These are phyloP conservation scores for Poecilia wingei DNA, from an alignment of 2,797 vertebrate genomes.

Conservation along the genomic window DNA sequence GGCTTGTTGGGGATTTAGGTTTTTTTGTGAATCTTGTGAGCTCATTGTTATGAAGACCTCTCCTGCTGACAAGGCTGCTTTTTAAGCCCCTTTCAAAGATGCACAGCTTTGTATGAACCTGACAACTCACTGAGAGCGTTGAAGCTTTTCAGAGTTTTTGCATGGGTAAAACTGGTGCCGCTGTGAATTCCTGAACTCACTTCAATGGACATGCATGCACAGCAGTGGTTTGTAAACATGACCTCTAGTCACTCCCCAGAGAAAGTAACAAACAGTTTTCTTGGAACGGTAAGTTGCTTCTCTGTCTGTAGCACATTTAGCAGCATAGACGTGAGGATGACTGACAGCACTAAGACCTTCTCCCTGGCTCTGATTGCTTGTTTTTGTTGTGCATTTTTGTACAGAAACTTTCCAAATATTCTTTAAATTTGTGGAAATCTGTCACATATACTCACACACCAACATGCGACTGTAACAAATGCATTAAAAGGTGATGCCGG, in stretches of 20 bases:
- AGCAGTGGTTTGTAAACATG: neutral
- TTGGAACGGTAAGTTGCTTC: too few species aligned
- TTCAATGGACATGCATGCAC: neutral
- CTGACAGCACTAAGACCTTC: too few species aligned
- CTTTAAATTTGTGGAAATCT: neutral
- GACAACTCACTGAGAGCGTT: neutral
- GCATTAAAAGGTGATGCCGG: neutral
- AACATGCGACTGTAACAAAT: neutral
- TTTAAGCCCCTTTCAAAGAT: neutral
- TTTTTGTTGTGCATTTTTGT: neutral
- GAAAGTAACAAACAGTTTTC: neutral
- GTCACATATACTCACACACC: neutral
- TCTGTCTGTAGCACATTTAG: too few species aligned
- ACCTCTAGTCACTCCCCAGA: neutral
- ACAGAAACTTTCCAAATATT: neutral
- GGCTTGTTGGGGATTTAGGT: neutral
- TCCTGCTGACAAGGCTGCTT: constrained; percentile 5
- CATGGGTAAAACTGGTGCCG: neutral
- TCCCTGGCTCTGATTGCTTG: too few species aligned
- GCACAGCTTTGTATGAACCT: neutral
- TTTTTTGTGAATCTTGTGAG: neutral
- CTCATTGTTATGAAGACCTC: neutral
- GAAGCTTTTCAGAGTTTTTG: neutral
- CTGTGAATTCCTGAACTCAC: neutral
- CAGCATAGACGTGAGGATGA: too few species aligned